Percentiles rank a stretch among this genome's conserved stretches.
phyloP scores from a whole-genome alignment of 2,888 invertebrate species.

The Pseudeuparius sepicola region DNA sequence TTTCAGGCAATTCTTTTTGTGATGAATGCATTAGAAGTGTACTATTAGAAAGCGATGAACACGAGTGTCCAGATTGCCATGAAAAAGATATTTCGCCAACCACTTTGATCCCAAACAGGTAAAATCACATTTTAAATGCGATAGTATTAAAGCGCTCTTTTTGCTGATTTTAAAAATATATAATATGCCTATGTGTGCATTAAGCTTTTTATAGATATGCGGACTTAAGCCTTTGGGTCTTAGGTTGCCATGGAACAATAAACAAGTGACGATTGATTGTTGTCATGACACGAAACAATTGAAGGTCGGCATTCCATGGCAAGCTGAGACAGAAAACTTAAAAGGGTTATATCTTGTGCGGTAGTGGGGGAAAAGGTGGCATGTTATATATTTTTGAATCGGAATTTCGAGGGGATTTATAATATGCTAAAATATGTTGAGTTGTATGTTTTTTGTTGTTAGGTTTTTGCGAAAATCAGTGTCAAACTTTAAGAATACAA shows the following conservation, averaged over 20 bases:
- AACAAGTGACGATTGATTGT: too few species aligned
- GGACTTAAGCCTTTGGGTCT: too few species aligned
- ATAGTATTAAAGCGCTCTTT: constrained; percentile 1
- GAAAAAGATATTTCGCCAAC: constrained; percentile 89
- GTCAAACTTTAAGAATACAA: constrained; percentile 81
- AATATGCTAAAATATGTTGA: too few species aligned
- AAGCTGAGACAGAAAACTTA: too few species aligned
- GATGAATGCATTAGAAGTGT: constrained; percentile 94
- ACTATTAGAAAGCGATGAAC: constrained; percentile 85
- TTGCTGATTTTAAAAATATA: constrained; percentile 1
- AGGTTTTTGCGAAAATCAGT: constrained; percentile 82
- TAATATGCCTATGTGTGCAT: not conserved
- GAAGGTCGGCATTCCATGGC: too few species aligned
- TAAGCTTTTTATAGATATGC: constrained; percentile 6
- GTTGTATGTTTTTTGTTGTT: constrained; percentile 28
- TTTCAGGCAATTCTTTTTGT: constrained; percentile 81
- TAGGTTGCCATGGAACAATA: too few species aligned
- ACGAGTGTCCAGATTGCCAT: constrained; percentile 89
- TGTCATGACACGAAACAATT: too few species aligned
- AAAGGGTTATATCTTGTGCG: too few species aligned
- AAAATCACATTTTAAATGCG: constrained; percentile 8
- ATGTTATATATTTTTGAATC: too few species aligned
- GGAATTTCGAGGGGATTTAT: too few species aligned
- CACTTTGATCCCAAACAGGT: constrained; percentile 76
- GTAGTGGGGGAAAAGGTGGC: too few species aligned